A percentile compares a stretch with the other conserved stretches of the same genome.
Evolutionary conservation across 2,797 vertebrate genomes (phyloP).

Genomic region (Gambusia yucatana): DNA sequence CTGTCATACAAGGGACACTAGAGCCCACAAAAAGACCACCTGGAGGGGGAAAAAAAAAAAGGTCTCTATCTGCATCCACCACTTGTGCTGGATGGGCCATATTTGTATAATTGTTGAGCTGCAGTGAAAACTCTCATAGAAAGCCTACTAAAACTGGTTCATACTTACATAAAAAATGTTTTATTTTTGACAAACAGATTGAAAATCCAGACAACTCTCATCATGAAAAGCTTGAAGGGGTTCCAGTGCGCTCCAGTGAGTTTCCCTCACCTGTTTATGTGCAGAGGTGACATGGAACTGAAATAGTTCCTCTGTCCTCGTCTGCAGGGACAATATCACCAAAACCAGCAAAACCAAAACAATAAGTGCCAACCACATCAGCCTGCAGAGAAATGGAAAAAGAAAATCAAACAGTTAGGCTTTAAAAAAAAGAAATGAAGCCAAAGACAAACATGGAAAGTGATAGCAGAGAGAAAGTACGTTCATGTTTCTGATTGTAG

Average conservation of each 20-base stretch:
- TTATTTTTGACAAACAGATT: neutral
- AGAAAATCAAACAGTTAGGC: neutral
- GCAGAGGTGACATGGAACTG: constrained; percentile 36
- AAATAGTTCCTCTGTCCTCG: constrained; percentile 5
- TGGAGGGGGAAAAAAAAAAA: no score
- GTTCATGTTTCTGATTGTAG: neutral
- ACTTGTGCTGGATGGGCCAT: no score
- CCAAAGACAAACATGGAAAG: neutral
- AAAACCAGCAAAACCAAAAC: constrained; percentile 42
- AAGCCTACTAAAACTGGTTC: neutral
- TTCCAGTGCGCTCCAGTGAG: neutral
- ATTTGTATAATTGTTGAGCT: no score
- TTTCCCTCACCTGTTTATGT: constrained; percentile 57
- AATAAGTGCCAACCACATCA: constrained; percentile 3
- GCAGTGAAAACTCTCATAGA: no score
- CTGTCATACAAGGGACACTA: no score
- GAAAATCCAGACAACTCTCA: neutral
- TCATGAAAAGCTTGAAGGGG: neutral
- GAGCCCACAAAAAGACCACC: no score
- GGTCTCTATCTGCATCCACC: no score
- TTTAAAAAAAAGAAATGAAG: neutral
- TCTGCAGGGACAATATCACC: constrained; percentile 21
- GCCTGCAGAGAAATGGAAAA: constrained; percentile 29
- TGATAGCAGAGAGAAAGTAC: neutral
- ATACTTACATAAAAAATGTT: neutral